Evolutionary conservation across 2,113 vertebrate species (phyloP).

Genomic region (Tichodroma muraria): DNA sequence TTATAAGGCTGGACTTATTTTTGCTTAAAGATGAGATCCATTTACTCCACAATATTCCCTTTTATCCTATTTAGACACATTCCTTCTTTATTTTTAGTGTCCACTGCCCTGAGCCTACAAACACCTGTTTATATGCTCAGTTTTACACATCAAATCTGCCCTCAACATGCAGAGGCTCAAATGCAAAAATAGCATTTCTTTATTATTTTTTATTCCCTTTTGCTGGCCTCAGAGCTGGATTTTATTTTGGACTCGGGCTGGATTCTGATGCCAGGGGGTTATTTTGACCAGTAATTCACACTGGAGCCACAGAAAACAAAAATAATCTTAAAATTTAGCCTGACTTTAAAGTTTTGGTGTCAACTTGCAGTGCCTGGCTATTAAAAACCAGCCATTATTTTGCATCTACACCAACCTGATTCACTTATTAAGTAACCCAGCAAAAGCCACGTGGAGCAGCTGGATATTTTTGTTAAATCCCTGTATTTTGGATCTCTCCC

Average conservation of each 20-base stretch:
- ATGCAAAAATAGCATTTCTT: neutral
- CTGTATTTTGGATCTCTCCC: neutral
- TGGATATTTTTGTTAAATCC: neutral
- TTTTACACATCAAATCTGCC: neutral
- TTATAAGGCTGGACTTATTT: neutral
- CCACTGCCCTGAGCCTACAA: neutral
- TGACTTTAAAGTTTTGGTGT: neutral
- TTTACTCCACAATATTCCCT: neutral
- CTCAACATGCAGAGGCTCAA: neutral
- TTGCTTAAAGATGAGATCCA: neutral
- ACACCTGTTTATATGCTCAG: neutral
- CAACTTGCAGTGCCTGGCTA: neutral
- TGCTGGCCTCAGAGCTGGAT: neutral
- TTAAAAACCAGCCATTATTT: neutral
- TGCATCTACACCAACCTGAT: neutral
- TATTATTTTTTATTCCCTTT: neutral
- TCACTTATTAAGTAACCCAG: neutral
- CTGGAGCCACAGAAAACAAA: rapidly evolving
- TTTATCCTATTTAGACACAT: neutral
- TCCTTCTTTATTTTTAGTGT: neutral
- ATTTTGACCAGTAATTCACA: rapidly evolving
- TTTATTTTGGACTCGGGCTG: neutral
- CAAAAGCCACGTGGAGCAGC: neutral
- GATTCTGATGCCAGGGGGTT: neutral
- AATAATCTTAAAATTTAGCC: rapidly evolving